Conservation (phyloP, 2,113 vertebrate genomes). For the Pluvianellus socialis region DNA sequence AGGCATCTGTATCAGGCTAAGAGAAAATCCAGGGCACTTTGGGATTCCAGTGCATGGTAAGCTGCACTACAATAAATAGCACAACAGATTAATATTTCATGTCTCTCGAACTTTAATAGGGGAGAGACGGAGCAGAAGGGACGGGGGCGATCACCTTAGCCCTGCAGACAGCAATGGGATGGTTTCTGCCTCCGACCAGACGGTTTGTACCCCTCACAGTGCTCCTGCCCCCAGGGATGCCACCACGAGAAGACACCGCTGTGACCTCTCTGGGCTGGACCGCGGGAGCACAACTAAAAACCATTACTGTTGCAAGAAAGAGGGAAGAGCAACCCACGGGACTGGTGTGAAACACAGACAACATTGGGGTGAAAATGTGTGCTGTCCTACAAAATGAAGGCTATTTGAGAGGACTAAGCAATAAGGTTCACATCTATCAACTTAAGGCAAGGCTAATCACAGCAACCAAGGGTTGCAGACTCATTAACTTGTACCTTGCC, state of each 20-base stretch:
- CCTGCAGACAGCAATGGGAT: background rate
- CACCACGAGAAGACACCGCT: background rate
- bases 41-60: background rate
- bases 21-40: background rate
- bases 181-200: background rate
- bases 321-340: background rate
- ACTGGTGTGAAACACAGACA: background rate
- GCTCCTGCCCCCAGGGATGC: background rate
- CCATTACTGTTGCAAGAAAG: background rate
- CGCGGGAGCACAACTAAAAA: background rate
- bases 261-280: background rate
- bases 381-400: background rate
- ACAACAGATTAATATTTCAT: background rate
- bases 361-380: background rate
- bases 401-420: background rate
- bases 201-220: rapidly evolving
- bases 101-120: background rate
- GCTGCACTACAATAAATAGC: background rate
- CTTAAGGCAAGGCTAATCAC: background rate
- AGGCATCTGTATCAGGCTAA: background rate
- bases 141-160: background rate
- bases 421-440: background rate
- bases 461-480: background rate
- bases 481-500: background rate
- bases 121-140: background rate